phyloP scores from a whole-genome alignment of 2,888 invertebrate species.

The Andricus quercusramuli region DNA sequence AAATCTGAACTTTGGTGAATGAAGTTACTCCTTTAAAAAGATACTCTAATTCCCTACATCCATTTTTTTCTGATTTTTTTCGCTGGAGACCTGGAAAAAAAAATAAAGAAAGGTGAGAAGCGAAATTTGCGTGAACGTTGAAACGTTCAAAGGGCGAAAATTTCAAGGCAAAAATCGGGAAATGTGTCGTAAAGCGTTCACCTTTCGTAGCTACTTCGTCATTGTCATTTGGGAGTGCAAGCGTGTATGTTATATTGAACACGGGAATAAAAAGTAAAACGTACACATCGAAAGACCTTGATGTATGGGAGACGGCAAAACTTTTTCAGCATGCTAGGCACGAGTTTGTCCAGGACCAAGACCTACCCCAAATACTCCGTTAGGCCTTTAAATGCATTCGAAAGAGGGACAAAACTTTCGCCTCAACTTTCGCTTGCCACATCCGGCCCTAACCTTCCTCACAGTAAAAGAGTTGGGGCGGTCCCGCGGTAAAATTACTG shows the following conservation, averaged over 20 bases:
- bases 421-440: conserved; percentile 68
- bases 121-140: neutral
- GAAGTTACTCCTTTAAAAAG: neutral
- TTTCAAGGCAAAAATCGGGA: conserved; percentile 5
- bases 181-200: conserved; percentile 35
- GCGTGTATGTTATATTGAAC: neutral
- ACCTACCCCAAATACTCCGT: conserved; percentile 74
- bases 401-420: conserved; percentile 68
- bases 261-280: neutral
- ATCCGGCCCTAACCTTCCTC: conserved; percentile 76
- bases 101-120: neutral
- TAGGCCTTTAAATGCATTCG: conserved; percentile 63
- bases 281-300: neutral
- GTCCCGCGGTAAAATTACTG: conserved; percentile 68
- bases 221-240: neutral
- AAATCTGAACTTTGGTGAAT: neutral
- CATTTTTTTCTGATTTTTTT: neutral
- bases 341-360: conserved; percentile 62
- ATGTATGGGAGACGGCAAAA: conserved; percentile 17
- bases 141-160: conserved; percentile 15
- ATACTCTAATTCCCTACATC: neutral
- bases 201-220: conserved; percentile 12
- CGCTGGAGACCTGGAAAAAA: neutral
- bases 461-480: conserved; percentile 67
- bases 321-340: conserved; percentile 2